A percentile compares a stretch with the other conserved stretches of the same genome.
phyloP scores from a whole-genome alignment of 2,113 vertebrate genomes.

The Dicentrarchus labrax region DNA sequence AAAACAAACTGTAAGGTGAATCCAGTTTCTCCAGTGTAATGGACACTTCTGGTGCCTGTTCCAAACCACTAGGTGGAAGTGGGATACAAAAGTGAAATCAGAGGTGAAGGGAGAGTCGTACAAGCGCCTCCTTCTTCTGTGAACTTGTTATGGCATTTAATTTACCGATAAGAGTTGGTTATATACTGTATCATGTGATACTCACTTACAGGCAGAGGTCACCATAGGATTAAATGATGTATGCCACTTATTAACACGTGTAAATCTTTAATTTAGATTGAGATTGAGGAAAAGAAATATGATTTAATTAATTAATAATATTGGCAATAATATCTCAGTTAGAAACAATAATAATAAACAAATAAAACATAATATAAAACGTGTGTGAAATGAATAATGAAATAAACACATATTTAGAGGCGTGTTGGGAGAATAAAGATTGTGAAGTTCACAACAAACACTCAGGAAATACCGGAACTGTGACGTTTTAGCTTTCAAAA shows the following conservation, averaged over 20 bases:
- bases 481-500: constrained; percentile 19
- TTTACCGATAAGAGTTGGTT: background rate
- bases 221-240: too few relatives aligned
- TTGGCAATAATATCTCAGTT: background rate
- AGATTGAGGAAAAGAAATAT: background rate
- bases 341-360: background rate
- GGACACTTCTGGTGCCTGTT: background rate
- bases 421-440: background rate
- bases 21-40: background rate
- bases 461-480: background rate
- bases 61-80: constrained; percentile 54
- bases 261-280: background rate
- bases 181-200: background rate
- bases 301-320: background rate
- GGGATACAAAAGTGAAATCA: background rate
- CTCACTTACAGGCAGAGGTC: background rate
- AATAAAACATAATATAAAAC: background rate
- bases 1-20: background rate
- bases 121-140: background rate
- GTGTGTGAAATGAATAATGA: background rate
- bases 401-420: background rate
- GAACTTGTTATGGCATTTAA: constrained; percentile 1
- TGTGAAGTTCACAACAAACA: background rate
- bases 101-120: background rate
- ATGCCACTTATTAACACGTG: background rate